Conservation (phyloP, 2,113 vertebrate genomes). For the Oreotrochilus melanogaster region DNA sequence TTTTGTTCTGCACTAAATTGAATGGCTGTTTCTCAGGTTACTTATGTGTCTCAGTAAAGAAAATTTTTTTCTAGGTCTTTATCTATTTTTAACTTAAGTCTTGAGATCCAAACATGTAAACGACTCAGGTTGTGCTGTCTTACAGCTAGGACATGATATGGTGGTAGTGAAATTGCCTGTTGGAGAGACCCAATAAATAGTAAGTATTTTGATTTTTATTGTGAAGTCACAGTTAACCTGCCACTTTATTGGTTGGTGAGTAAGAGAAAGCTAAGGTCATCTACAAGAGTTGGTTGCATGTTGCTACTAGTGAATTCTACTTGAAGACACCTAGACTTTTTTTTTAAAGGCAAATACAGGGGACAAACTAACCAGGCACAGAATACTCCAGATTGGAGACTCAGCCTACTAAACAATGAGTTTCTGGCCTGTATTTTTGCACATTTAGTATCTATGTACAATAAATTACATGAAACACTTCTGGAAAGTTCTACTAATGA, state of each 20-base stretch:
- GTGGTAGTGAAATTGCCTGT: background rate
- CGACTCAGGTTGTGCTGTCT: background rate
- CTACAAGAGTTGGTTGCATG: background rate
- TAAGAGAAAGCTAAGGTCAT: background rate
- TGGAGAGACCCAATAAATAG: background rate
- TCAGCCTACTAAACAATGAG: fast-evolving
- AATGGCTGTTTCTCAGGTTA: background rate
- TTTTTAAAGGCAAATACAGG: background rate
- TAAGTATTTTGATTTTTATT: background rate
- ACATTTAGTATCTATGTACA: background rate
- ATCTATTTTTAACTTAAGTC: background rate
- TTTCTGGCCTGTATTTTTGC: background rate
- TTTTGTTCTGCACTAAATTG: background rate
- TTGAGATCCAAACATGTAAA: background rate
- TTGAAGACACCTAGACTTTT: background rate
- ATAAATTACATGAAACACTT: fast-evolving
- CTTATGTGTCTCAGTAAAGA: fast-evolving
- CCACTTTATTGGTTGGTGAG: background rate
- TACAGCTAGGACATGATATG: background rate
- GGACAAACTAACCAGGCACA: background rate
- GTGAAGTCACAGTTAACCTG: background rate
- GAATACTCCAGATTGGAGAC: background rate
- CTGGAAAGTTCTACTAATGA: background rate
- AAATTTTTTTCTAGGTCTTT: background rate
- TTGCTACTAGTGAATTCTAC: background rate